Conservation (phyloP, 2,797 vertebrate genomes). For the Brachyalestes nurse region DNA sequence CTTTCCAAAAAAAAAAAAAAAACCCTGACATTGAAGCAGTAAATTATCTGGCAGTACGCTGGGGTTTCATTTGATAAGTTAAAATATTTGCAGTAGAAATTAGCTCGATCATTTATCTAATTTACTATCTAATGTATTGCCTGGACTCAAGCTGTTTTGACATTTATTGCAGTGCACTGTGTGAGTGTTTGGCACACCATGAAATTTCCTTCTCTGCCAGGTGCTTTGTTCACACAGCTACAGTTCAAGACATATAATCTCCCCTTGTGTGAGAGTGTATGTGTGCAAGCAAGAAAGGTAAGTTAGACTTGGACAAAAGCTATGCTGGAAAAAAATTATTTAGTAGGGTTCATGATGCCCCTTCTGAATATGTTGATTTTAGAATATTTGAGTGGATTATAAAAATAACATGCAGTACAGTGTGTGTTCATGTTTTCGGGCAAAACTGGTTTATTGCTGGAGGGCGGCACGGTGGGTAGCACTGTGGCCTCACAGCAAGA, state of each 20-base stretch:
- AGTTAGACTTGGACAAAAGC: background rate
- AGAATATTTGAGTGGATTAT: background rate
- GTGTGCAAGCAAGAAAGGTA: background rate
- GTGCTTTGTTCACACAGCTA: background rate
- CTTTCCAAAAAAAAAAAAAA: background rate
- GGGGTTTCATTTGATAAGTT: background rate
- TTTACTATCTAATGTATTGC: background rate
- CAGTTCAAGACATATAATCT: conserved; percentile 2
- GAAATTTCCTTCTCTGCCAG: background rate
- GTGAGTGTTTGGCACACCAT: background rate
- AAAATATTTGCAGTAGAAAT: conserved; percentile 1
- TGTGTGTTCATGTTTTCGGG: background rate
- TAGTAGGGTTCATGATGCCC: background rate
- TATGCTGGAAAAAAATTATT: background rate
- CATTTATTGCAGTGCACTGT: background rate
- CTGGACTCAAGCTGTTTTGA: background rate
- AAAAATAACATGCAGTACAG: background rate
- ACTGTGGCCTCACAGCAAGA: no score
- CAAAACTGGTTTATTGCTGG: no score
- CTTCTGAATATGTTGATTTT: background rate
- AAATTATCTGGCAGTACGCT: no score
- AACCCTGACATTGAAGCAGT: background rate
- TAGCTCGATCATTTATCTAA: conserved; percentile 1
- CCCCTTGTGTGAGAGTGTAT: background rate
- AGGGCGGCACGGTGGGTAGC: no score